Evolutionary conservation across 2,888 invertebrate genomes (phyloP), one percentile per base, ranked within the genome.

Genomic region (Epistrophe eligans): DNA sequence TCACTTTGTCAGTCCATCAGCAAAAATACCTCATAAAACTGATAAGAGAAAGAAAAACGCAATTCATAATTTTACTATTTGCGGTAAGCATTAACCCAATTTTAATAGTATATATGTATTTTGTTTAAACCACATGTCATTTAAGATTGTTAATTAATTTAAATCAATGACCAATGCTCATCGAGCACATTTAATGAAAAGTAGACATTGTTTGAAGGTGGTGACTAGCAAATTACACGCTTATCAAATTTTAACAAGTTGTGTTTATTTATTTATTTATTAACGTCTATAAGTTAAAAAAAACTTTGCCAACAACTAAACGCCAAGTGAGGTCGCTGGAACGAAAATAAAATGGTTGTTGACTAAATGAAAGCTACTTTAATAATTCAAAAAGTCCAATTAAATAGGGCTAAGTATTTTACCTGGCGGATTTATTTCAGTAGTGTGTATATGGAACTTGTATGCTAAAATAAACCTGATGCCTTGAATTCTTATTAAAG

Each of bases 81-180:
- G 35, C 9, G 48, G 50, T 40, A 43, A 62, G n/a, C 7, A 15
- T 11, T 52, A 38, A 24, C 48, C 1, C 17, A 62, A n/a, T 52
- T 62, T 32, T 52, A 52, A 43, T 64, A 52, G 28, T n/a, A 17
- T 9, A n/a, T n/a, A n/a, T n/a, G n/a, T n/a, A n/a, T n/a, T n/a
- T n/a, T 28, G 13, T 17, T 48, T 55, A 3, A 40, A 62, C 52
- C 55, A 15, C 55, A 52, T 52, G 15, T 55, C 15, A 55, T 38
- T 2, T 40, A 17, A 38, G 28, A 17, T 57, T 35, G 8, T n/a
- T n/a, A 35, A 60, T 60, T 38, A 19, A 60, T 24, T 40, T 1
- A 15, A 43, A 15, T 43, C 62, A 62, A 62, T 62, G 24, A 40
- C 62, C 40, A 43, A 35, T 60, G 1, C 17, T 58, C 17, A 17